These are phyloP conservation scores for Cynopterus brachyotis DNA, from an alignment of 2,113 vertebrate genomes.

Conservation along the genomic window DNA sequence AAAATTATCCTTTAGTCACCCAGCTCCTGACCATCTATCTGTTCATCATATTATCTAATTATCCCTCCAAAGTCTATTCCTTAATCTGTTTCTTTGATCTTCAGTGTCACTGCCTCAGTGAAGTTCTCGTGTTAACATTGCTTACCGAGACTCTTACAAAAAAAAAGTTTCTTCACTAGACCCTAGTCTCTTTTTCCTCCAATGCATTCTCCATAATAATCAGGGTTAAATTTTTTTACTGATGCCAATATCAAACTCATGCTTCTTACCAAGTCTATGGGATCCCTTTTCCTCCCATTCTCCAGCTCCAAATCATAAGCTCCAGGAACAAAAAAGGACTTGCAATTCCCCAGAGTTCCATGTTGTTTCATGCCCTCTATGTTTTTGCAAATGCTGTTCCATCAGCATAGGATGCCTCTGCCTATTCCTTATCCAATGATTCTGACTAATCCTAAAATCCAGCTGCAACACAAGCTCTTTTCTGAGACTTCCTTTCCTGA, in stretches of 20 bases:
- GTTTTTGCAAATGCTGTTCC: background rate
- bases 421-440: background rate
- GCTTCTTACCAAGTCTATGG: background rate
- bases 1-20: background rate
- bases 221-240: background rate
- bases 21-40: background rate
- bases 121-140: background rate
- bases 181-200: background rate
- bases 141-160: background rate
- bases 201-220: background rate
- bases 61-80: background rate
- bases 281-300: background rate
- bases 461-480: background rate
- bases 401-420: background rate
- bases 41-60: background rate
- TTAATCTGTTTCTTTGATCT: constrained; percentile 15
- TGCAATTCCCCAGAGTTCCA: background rate
- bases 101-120: background rate
- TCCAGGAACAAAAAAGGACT: background rate
- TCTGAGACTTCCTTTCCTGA: background rate
- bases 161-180: background rate
- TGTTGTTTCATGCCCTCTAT: background rate
- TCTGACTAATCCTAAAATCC: background rate
- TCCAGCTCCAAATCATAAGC: background rate
- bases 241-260: background rate